Evolutionary conservation across 2,888 invertebrate genomes (phyloP).

Genomic region (Yponomeuta cagnagella): DNA sequence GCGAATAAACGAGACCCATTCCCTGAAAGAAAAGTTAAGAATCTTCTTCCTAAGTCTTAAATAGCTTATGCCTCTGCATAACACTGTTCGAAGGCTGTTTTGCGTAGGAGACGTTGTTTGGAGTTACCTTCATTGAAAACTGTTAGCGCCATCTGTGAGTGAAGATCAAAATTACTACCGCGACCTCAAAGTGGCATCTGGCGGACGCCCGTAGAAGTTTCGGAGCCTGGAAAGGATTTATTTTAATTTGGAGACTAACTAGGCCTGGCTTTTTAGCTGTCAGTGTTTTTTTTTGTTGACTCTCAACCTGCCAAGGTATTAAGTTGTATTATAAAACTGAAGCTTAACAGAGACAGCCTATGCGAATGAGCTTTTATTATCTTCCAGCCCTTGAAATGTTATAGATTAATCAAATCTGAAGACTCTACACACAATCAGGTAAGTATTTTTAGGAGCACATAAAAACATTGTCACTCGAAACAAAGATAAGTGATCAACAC

Average conservation of each 20-base stretch:
- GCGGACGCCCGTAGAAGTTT: neutral
- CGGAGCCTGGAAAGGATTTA: too few relatives aligned
- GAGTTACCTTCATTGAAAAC: constrained; percentile 18
- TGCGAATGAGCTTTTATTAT: too few relatives aligned
- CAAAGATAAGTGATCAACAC: neutral
- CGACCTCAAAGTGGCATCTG: constrained; percentile 8
- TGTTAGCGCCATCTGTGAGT: constrained; percentile 22
- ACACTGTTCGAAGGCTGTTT: neutral
- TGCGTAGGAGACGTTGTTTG: constrained; percentile 16
- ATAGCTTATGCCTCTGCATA: neutral
- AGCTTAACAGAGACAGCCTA: neutral
- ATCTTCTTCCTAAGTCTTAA: neutral
- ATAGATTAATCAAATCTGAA: too few relatives aligned
- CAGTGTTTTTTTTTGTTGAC: too few relatives aligned
- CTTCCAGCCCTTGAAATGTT: too few relatives aligned
- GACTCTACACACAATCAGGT: too few relatives aligned
- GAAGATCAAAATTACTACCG: neutral
- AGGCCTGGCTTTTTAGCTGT: too few relatives aligned
- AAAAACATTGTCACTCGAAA: neutral
- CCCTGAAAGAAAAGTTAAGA: neutral
- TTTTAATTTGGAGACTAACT: too few relatives aligned
- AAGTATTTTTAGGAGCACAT: too few relatives aligned
- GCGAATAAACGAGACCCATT: too few relatives aligned
- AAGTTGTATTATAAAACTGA: neutral
- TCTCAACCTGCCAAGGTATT: too few relatives aligned